Evolutionary conservation across 30 jellyfish, hydroid and myxozoan genomes (phyloP), one percentile per base, ranked within the genome.

Genomic region (Clytia hemisphaerica): DNA sequence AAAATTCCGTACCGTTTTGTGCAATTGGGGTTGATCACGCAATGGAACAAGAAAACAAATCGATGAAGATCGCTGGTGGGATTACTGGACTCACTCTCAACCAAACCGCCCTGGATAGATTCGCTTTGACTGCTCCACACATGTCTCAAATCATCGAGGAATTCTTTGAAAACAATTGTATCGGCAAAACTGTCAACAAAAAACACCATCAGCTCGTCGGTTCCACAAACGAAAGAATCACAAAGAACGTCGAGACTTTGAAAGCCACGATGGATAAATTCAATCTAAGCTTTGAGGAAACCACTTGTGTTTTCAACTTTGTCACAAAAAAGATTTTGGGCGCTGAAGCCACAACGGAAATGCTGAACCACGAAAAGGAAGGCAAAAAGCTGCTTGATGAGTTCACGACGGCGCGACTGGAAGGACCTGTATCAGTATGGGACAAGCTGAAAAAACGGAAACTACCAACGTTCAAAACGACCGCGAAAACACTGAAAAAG

Each of bases 21-120:
- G 48, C 67, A 57, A 50, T 69, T 45, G 81, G 77, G 45, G 70
- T 50, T 29, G 86, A 74, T 74, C 83, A 74, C 51, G 86, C 86
- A 35, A 72, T 58, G 79, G 86, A 74, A 35, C 86, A 74, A 55
- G 86, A 74, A 45, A 74, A 60, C 45, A 37, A 54, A 50, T 35
- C 37, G 29, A 37, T 74, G 80, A 59, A 58, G 31, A n/a, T n/a
- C n/a, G n/a, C n/a, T n/a, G n/a, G n/a, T n/a, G n/a, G n/a, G n/a
- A n/a, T n/a, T n/a, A n/a, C n/a, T n/a, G n/a, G n/a, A n/a, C n/a
- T n/a, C n/a, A n/a, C n/a, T n/a, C n/a, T 40, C 16, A 40, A 40
- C 53, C 53, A 40, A 40, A 40, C 53, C 10, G 53, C 53, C 53
- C 53, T 40, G n/a, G 53, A 40, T 40, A 40, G 53, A 40, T 40